Evolutionary conservation across 2,113 vertebrate genomes (phyloP), one percentile per base, ranked within the genome.

Genomic region (Caloenas nicobarica): DNA sequence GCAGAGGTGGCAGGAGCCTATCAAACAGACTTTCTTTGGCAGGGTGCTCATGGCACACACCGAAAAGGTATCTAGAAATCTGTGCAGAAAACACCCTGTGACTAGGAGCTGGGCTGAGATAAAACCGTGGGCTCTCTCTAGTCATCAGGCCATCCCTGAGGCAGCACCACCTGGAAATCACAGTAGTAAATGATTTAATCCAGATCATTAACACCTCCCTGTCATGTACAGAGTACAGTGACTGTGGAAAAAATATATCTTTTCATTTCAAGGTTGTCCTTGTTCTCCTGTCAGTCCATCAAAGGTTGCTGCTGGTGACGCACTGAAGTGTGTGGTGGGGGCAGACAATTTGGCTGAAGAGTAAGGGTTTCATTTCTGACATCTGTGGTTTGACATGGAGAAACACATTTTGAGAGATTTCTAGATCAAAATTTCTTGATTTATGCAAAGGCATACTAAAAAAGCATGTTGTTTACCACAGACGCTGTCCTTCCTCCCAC

Each of bases 261-360:
- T 89, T 1, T 8, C 34, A 9, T 1, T 54, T 42, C 38, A 38
- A 22, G 40, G 70, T 16, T 70, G 50, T 61, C 19, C 1, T 0
- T 65, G 14, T 57, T 81, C 48, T 71, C 16, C 36, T 76, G 44
- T 65, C 6, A 4, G 22, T 54, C 40, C 2, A 1, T 23, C 40
- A 51, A 48, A 58, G 21, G 42, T 78, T 90, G 87, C 31, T 70
- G 54, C 7, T 73, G 36, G 54, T 53, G 40, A 19, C 23, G 10
- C 0, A 0, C 7, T 7, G 31, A 72, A 33, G 15, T 34, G 8
- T 6, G 7, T n/a, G 24, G 40, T 33, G 16, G 12, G 13, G n/a
- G 26, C 31, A 40, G 40, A 78, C 19, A 36, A 26, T 16, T 31
- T 78, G n/a, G 13, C 66, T 87, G 65, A 61, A 61, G 31, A 54